Base-by-base conservation (phyloP, 2,797 vertebrate genomes). In the Muraenolepis orangiensis region DNA sequence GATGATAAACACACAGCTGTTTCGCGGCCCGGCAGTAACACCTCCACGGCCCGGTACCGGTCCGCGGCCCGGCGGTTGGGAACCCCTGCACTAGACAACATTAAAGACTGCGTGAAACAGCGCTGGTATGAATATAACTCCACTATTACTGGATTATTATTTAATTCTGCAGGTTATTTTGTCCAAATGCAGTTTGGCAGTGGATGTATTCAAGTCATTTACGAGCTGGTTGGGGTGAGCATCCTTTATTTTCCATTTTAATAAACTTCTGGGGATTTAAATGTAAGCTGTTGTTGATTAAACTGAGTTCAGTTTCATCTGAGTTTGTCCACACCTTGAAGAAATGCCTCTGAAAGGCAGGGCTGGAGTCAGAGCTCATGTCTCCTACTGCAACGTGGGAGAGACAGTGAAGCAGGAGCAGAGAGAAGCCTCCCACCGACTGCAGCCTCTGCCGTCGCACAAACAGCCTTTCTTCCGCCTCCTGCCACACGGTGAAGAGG, bases 381-480 rank as follows among this genome's bases (percentile, higher is more conserved):
- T 96, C 88, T 1, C 88, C 81, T 0, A 89, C 75, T 57, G 88
- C 10, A n/a, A 96, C 73, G 16, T 96, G 95, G 75, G 95, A 94
- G 72, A 94, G 76, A 78, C 94, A 96, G 84, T 95, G 95, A 8
- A 96, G 90, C 0, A 98, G 89, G 64, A 98, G 81, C 69, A 98
- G 91, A 36, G 94, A 86, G 69, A 97, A 96, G 14, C 91, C 86
- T 3, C 96, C 96, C 20, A 89, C 93, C 0, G 94, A 95, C 26
- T 91, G 87, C 71, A 97, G 90, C 84, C 93, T 93, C 68, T 94
- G 93, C 61, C 91, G 90, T 11, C 90, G 91, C 51, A 98, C 31
- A 74, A 95, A 96, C n/a, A 98, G 87, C 0, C 72, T 93, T 64
- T 87, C 87, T 79, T 92, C 82, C 4, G 90, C 85, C 6, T 90